Base-by-base conservation (phyloP, 2,888 invertebrate species). In the Tetragnatha montana region DNA sequence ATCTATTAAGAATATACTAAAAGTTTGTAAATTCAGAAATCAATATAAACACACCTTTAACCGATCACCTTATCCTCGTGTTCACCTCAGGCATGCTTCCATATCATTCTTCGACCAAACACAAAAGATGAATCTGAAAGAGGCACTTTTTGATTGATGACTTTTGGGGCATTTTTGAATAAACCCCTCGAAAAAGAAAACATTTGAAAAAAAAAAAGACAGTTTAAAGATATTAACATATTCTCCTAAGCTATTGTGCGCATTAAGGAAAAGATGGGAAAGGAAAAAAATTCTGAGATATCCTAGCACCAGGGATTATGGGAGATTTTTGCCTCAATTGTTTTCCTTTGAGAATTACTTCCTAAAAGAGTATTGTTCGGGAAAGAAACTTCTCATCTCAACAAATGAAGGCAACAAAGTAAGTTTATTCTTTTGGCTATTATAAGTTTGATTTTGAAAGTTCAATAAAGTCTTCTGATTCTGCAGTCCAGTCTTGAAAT, bases 181-280 rank as follows among this genome's bases (percentile, higher is more conserved):
- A 60, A 78, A 76, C 8, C 10, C 8, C 6, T 19, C 12, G 8
- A 19, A 21, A 49, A 51, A 19, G n/a, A n/a, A 49, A 8, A 60
- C 60, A 8, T 6, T 14, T 14, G 12, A 60, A 12, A 60, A 60
- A 6, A 49, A 78, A 60, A 8, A 6, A 22, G 51, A 75, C 60
- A 78, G 51, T 22, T 51, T 21, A 60, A 60, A 78, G 60, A 78
- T 78, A 78, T 78, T 78, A 51, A 78, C 51, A 22, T 60, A 60
- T 78, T 78, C 22, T 21, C 21, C 22, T 78, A 60, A 78, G 60
- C 21, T 21, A 14, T 60, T 60, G 22, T 60, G 78, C 6, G 22
- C 21, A 60, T 14, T 78, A 12, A 7, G 21, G 60, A 3, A 22
- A 22, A n/a, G 2, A 14, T 14, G 14, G 22, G 21, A 50, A 19